These are phyloP conservation scores for Ectemnius cavifrons DNA, from an alignment of 2,888 invertebrate species.

Conservation along the genomic window DNA sequence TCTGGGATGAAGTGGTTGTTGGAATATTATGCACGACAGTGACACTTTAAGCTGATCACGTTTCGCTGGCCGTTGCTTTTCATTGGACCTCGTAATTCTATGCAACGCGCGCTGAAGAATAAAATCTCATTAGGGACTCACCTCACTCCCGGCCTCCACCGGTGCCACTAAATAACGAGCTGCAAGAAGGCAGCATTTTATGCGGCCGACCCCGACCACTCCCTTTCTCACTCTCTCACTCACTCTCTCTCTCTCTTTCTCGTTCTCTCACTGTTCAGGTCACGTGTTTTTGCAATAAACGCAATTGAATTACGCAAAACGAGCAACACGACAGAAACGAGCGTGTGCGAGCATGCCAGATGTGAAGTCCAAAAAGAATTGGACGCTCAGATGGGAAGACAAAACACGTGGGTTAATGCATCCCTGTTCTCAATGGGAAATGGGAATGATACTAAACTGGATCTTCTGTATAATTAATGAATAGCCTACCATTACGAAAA, in stretches of 20 bases:
- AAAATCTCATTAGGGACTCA: slow-evolving; percentile 19
- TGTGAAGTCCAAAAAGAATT: background rate
- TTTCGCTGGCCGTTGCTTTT: background rate
- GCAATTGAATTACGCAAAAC: slow-evolving; percentile 22
- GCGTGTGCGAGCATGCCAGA: background rate
- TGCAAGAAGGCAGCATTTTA: slow-evolving; percentile 6
- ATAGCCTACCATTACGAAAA: no score
- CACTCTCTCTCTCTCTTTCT: no score
- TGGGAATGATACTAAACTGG: no score
- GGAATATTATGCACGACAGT: background rate
- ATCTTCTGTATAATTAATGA: no score
- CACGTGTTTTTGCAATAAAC: slow-evolving; percentile 29
- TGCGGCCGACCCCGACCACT: background rate
- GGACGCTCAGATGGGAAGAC: background rate
- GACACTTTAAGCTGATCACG: background rate
- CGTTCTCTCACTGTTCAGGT: no score
- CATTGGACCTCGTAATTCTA: slow-evolving; percentile 4
- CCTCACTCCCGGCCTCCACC: background rate
- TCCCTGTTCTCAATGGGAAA: no score
- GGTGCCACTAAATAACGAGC: slow-evolving; percentile 14
- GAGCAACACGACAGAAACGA: background rate
- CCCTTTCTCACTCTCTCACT: background rate
- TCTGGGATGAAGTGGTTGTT: slow-evolving; percentile 1
- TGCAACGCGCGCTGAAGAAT: slow-evolving; percentile 12
- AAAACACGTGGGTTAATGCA: background rate